These are phyloP conservation scores for Microctenopoma stevenorrisi DNA, from an alignment of 2,797 vertebrate species.

Conservation along the genomic window DNA sequence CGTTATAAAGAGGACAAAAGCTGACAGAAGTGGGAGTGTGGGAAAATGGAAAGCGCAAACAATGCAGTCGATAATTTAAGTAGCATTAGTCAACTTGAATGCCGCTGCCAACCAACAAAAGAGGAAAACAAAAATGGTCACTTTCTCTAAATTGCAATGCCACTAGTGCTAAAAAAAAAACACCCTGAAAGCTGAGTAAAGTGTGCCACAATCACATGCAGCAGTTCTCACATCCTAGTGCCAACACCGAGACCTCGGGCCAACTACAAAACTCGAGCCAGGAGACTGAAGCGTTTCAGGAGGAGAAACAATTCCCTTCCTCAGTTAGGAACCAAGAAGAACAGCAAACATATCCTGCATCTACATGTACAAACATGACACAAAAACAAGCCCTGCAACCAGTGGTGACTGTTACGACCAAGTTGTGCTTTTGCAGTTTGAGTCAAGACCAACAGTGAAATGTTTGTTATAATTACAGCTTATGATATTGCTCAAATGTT, in stretches of 20 bases:
- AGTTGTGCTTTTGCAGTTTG: too few species aligned
- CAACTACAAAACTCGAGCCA: conserved; percentile 3
- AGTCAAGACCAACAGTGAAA: too few species aligned
- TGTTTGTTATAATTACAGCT: too few species aligned
- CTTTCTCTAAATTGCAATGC: conserved; percentile 27
- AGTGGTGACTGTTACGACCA: neutral
- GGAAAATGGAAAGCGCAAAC: conserved; percentile 34
- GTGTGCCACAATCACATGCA: conserved; percentile 1
- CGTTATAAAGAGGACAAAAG: conserved; percentile 58
- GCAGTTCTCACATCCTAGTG: conserved; percentile 2
- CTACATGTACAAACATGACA: neutral
- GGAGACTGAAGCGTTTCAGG: conserved; percentile 8
- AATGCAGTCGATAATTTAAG: conserved; percentile 60
- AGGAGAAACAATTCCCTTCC: conserved; percentile 3
- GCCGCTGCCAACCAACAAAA: conserved; percentile 42
- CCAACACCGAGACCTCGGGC: conserved; percentile 10
- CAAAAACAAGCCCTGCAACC: too few species aligned
- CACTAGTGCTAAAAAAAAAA: conserved; percentile 8
- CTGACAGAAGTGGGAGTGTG: conserved; percentile 23
- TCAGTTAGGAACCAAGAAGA: conserved; percentile 6
- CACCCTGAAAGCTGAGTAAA: conserved; percentile 23
- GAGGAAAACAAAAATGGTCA: conserved; percentile 5
- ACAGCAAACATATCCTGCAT: neutral
- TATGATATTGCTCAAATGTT: too few species aligned
- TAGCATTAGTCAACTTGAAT: conserved; percentile 55